A percentile compares a stretch with the other conserved stretches of the same genome.
phyloP scores from a whole-genome alignment of 1,140 invertebrate species.

The Sipha flava region DNA sequence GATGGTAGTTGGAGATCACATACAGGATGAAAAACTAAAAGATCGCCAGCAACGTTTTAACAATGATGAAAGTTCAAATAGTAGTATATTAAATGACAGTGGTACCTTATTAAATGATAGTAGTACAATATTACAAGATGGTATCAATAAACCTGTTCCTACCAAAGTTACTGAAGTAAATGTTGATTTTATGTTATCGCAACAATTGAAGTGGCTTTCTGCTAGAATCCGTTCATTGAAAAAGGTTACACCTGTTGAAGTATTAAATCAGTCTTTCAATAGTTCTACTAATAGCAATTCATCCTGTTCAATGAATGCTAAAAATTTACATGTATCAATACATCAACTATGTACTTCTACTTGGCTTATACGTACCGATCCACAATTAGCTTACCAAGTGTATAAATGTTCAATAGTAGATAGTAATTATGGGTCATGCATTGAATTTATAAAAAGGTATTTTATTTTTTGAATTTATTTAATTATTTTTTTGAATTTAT shows the following conservation, averaged over 20 bases:
- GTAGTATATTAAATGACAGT: not conserved
- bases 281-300: not conserved
- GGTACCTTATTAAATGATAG: not conserved
- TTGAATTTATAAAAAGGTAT: constrained; percentile 12
- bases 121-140: not conserved
- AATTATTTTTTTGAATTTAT: not conserved
- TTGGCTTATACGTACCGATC: not conserved
- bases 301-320: not conserved
- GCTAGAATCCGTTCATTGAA: not conserved
- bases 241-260: not conserved
- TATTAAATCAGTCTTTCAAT: not conserved
- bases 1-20: not conserved
- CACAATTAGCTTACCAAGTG: constrained; percentile 7
- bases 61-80: not conserved
- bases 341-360: not conserved
- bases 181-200: not conserved
- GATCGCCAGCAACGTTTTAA: not conserved
- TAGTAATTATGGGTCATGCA: not conserved
- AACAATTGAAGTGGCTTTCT: not conserved
- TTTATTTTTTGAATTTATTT: not conserved
- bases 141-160: not conserved
- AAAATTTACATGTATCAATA: not conserved
- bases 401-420: not conserved
- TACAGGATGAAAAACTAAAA: not conserved
- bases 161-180: not conserved